Evolutionary conservation across 1,140 invertebrate species (phyloP), one percentile per base, ranked within the genome.

Genomic region (Penaeus indicus): DNA sequence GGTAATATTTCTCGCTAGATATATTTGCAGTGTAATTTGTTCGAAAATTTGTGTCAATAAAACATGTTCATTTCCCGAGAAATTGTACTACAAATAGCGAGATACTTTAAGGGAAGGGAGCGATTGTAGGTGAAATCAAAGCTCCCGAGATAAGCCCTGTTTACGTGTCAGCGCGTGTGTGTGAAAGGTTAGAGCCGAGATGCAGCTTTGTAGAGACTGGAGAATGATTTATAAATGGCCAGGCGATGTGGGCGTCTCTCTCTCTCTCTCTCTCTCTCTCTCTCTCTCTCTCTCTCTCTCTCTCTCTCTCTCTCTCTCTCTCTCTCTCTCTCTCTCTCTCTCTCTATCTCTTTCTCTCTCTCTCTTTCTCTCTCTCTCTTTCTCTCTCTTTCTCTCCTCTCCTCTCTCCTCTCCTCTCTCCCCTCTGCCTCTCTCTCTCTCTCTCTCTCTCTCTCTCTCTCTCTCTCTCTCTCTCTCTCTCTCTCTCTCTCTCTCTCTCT

Each of bases 311-410:
- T 67, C 64, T 83, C 80, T 83, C 80, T 83, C 80, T 83, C 80
- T 83, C 80, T 83, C 80, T 83, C 80, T 83, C 80, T 83, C 80
- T 83, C 80, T 83, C 80, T 63, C 60, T 63, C 60, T 63, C 60
- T 63, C 60, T 27, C 60, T 63, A n/a, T 27, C 80, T 82, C 67
- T 22, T 3, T 72, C 67, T 22, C 54, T 47, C 54, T 16, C 54
- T 16, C 10, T 16, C 11, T 10, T 11, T 16, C 11, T 5, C 5
- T 11, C 67, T 72, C 21, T 22, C 67, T 72, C 54, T 4, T 11
- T 54, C 54, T 2, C 10, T 54, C 2, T 10, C 54, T 54, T 0
- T 5, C 5, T 11, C 67, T 72, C 21, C n/a, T 21, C 18, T 0
- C 5, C 54, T 54, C 54, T 16, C 10, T 54, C 11, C 0, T 11